Conservation (phyloP, 2,113 vertebrate species). For the Nothobranchius kuhntae region DNA sequence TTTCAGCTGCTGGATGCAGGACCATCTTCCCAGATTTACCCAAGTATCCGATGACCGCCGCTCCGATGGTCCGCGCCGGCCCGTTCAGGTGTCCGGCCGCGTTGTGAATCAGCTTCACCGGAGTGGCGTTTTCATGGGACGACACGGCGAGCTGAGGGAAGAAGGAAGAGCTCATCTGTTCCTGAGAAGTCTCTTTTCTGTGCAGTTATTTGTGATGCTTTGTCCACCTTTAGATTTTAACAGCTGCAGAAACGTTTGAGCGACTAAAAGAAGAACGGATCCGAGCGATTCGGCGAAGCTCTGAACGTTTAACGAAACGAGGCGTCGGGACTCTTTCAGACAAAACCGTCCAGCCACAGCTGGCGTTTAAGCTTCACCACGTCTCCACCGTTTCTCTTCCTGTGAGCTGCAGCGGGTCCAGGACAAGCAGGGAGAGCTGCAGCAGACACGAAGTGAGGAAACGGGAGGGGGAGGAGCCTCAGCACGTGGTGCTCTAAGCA, state of each 20-base stretch:
- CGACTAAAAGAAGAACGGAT: too few relatives aligned
- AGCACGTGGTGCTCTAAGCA: too few relatives aligned
- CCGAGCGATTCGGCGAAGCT: too few relatives aligned
- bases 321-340: too few relatives aligned
- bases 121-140: conserved; percentile 97
- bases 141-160: conserved; percentile 87
- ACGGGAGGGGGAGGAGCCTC: conserved; percentile 23
- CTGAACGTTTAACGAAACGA: too few relatives aligned
- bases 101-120: conserved; percentile 93
- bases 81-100: conserved; percentile 95
- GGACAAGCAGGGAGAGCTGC: conserved; percentile 4
- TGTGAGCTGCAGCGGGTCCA: background rate
- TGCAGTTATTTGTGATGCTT: too few relatives aligned
- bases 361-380: background rate
- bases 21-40: conserved; percentile 70
- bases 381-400: background rate
- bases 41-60: conserved; percentile 94
- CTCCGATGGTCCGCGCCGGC: conserved; percentile 90
- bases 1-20: too few relatives aligned
- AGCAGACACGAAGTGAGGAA: conserved; percentile 27
- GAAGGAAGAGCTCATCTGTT: background rate
- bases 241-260: too few relatives aligned
- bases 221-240: too few relatives aligned
- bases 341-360: too few relatives aligned
- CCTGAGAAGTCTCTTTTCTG: too few relatives aligned